Percentiles rank a stretch among this genome's conserved stretches.
Conservation (phyloP, 1,140 invertebrate genomes). For the Phymorhynchus buccinoides region DNA sequence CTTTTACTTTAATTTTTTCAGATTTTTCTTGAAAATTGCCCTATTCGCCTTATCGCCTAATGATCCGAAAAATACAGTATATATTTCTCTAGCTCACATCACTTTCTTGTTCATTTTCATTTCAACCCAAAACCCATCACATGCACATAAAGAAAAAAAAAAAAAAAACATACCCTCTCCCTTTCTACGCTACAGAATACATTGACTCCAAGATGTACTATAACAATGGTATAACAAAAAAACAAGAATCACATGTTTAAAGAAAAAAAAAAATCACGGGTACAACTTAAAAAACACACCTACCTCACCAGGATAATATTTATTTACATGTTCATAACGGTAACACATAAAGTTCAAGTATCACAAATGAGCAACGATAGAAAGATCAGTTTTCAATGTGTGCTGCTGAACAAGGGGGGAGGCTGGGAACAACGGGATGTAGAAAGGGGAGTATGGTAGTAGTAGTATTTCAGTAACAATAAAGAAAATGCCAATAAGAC, state of each 20-base stretch:
- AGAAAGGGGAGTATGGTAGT: too few species aligned
- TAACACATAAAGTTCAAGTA: neutral
- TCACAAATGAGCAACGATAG: conserved; percentile 11
- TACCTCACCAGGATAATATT: neutral
- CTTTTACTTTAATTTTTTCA: too few species aligned
- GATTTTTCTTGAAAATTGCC: too few species aligned
- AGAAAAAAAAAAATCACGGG: neutral
- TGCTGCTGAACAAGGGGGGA: neutral
- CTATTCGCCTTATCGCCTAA: too few species aligned
- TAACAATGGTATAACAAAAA: neutral
- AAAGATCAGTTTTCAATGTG: neutral
- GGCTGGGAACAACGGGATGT: neutral
- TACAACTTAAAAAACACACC: too few species aligned
- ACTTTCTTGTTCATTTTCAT: too few species aligned
- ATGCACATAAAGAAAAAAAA: neutral
- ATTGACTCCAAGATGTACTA: neutral
- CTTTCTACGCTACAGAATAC: neutral
- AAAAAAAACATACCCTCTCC: neutral
- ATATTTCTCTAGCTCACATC: too few species aligned
- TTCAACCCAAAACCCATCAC: neutral
- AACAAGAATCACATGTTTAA: neutral
- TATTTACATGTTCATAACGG: too few species aligned
- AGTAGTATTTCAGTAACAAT: too few species aligned
- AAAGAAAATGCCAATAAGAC: neutral
- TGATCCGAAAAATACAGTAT: too few species aligned